Conservation (phyloP, 2,797 vertebrate genomes). For the Peromyscus eremicus region DNA sequence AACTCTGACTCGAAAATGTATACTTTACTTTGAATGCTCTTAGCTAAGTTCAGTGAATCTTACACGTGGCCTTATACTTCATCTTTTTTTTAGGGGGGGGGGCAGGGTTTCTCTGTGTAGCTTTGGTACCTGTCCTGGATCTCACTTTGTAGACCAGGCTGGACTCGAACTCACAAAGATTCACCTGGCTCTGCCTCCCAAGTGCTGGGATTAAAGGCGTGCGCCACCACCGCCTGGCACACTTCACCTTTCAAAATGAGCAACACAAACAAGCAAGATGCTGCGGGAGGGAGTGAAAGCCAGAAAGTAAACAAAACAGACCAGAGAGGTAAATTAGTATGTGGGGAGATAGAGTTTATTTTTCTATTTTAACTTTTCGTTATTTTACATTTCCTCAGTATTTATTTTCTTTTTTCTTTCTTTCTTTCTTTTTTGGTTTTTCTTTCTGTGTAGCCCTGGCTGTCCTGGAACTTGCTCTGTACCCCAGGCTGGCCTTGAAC, state of each 20-base stretch:
- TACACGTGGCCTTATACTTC: not conserved
- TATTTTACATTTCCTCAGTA: slow-evolving; percentile 21
- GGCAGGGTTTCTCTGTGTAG: no score
- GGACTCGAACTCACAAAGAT: no score
- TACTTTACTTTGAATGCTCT: not conserved
- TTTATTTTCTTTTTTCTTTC: not conserved
- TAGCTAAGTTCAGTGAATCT: not conserved
- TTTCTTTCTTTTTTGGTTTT: no score
- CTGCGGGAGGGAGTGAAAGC: slow-evolving; percentile 33
- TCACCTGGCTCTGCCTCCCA: no score
- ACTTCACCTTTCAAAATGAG: slow-evolving; percentile 28
- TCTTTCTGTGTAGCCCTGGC: not conserved
- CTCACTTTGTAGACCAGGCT: no score
- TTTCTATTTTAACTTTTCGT: slow-evolving; percentile 44
- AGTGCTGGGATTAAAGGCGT: no score
- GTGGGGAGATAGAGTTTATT: slow-evolving; percentile 5
- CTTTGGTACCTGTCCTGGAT: no score
- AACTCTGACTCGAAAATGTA: not conserved
- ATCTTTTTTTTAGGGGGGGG: not conserved
- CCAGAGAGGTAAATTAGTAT: slow-evolving; percentile 12
- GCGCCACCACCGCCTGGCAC: no score
- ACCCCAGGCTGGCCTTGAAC: not conserved
- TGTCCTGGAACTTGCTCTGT: not conserved
- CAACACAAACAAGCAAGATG: slow-evolving; percentile 5
- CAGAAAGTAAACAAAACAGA: not conserved